Evolutionary conservation across 2,113 vertebrate species (phyloP), one percentile per base, ranked within the genome.

Genomic region (Bambusicola thoracicus): DNA sequence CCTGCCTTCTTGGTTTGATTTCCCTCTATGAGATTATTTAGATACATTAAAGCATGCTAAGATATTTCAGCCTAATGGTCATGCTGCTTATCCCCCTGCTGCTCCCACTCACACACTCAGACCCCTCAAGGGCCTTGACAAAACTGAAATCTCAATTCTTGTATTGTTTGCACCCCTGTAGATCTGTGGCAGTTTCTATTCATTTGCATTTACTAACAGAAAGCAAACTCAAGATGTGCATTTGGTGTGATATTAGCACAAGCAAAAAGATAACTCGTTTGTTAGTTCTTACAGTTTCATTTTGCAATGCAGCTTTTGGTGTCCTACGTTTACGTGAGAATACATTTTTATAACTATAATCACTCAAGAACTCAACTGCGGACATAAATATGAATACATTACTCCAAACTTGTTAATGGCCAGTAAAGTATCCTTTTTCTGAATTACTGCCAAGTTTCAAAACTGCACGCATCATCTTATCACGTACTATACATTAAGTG

Each of bases 311-410:
- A 85, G 76, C 32, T 94, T 95, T 94, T 93, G 58, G n/a, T 96
- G 67, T 94, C 94, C 78, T 40, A 70, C 95, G 88, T 96, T 96
- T 93, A 94, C 56, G 95, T 2, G 46, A 94, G 96, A 86, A 95
- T 89, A 93, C 66, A 79, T 44, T 94, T 94, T 91, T 96, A 94
- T 93, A 94, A 94, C 78, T 90, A 36, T 32, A 86, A 94, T 96
- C 83, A 76, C 51, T 82, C 75, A 91, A 68, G 48, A 93, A 79
- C 90, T 93, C 90, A 97, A 91, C 92, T 96, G 68, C 56, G 95
- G 87, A 56, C 48, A 62, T 89, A 85, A 85, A 93, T 72, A 89
- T 48, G 17, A 85, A 90, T 84, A 88, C 69, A 63, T 94, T 55
- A 48, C 85, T 93, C 70, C 73, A 74, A 94, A 95, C 76, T 67